Conservation (phyloP, 2,113 vertebrate genomes). For the Caloenas nicobarica region DNA sequence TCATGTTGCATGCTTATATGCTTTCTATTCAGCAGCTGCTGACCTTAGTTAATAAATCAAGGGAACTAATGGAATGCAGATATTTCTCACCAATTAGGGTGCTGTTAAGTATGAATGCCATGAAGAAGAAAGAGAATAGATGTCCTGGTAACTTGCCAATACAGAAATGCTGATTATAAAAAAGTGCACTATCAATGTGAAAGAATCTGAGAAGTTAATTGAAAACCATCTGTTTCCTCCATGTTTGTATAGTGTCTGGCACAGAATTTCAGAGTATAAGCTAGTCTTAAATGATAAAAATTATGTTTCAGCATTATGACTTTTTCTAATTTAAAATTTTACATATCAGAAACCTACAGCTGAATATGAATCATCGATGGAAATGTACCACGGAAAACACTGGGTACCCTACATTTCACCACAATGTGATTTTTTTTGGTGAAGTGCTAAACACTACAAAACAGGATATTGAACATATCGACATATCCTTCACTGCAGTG, state of each 20-base stretch:
- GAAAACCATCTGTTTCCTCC: background rate
- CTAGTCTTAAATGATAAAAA: background rate
- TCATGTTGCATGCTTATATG: background rate
- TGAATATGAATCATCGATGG: background rate
- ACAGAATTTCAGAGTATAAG: background rate
- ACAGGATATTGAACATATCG: background rate
- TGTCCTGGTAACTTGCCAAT: background rate
- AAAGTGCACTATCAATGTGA: background rate
- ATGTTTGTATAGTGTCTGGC: background rate
- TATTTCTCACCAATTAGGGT: background rate
- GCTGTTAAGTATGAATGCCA: background rate
- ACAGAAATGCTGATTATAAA: background rate
- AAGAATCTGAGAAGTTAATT: background rate
- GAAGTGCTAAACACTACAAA: background rate
- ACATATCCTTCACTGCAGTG: background rate
- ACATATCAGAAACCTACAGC: background rate
- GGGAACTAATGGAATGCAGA: background rate
- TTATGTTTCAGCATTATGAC: background rate
- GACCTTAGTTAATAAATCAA: background rate
- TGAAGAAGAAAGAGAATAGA: background rate
- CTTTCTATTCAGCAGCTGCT: background rate
- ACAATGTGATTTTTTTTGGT: background rate
- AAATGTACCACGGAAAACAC: background rate
- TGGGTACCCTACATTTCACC: background rate
- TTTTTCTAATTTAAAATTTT: background rate